Percentiles rank a stretch among this genome's conserved stretches.
Conservation (phyloP, 2,888 invertebrate genomes). For the Beris chalybata region DNA sequence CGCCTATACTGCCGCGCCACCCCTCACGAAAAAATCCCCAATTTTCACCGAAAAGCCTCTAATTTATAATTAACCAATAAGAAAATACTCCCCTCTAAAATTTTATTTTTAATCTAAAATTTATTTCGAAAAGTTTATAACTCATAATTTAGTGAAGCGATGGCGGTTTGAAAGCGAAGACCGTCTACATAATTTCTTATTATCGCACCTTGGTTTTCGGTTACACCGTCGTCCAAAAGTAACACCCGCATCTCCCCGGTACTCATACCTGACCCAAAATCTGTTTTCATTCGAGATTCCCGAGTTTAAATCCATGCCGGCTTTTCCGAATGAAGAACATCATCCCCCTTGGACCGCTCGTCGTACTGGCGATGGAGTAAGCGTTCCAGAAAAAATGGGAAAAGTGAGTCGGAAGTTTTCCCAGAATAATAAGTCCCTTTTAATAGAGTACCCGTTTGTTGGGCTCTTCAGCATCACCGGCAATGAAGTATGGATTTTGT, state of each 20-base stretch:
- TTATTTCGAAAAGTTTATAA: constrained; percentile 37
- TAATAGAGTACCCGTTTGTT: constrained; percentile 33
- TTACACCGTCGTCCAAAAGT: not conserved
- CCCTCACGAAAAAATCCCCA: not conserved
- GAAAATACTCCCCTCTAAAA: constrained; percentile 30
- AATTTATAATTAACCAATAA: constrained; percentile 37
- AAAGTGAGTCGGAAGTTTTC: not conserved
- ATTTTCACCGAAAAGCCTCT: constrained; percentile 33
- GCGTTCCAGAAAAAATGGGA: constrained; percentile 5
- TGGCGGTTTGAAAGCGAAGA: not conserved
- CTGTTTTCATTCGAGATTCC: too few relatives aligned
- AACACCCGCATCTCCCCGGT: not conserved
- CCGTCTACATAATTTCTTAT: constrained; percentile 36
- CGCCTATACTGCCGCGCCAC: not conserved
- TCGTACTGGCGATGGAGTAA: not conserved
- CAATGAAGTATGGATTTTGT: not conserved
- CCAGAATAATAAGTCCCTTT: constrained; percentile 33
- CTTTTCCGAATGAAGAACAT: too few relatives aligned
- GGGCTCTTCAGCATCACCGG: not conserved
- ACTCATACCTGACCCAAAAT: constrained; percentile 27
- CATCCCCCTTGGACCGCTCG: too few relatives aligned
- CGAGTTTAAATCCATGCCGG: not conserved
- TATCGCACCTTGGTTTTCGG: constrained; percentile 17
- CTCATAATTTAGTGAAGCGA: constrained; percentile 33
- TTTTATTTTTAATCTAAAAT: constrained; percentile 38